A percentile compares a stretch with the other conserved stretches of the same genome.
These are phyloP conservation scores for Styela clava DNA, from an alignment of 23 tunicate genomes.

Conservation along the genomic window DNA sequence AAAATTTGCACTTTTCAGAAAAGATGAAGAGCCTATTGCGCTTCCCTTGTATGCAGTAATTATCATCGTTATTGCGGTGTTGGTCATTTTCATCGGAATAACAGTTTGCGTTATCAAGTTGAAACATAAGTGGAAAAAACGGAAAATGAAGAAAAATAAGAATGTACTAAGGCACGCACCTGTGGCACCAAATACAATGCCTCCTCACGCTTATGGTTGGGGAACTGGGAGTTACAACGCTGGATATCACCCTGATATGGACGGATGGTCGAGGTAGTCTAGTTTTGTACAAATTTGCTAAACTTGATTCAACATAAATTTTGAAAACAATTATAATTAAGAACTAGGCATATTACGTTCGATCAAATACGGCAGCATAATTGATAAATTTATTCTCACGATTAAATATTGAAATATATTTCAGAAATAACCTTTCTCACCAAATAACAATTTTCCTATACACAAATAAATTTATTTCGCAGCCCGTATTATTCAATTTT, in stretches of 20 bases:
- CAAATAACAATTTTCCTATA: no score
- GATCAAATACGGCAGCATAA: no score
- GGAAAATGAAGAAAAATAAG: conserved; percentile 56
- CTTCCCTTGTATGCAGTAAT: conserved; percentile 86
- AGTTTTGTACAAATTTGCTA: background rate
- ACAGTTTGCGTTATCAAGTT: conserved; percentile 48
- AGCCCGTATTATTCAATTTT: no score
- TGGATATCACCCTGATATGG: conserved; percentile 4
- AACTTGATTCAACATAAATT: background rate
- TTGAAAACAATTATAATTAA: background rate
- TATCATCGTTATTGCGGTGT: conserved; percentile 53
- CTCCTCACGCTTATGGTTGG: conserved; percentile 3
- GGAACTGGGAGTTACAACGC: conserved; percentile 9
- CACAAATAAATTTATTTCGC: no score
- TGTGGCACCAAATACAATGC: conserved; percentile 11
- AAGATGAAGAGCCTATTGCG: background rate
- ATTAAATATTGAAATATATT: no score
- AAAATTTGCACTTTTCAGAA: no score
- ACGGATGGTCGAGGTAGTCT: conserved; percentile 14
- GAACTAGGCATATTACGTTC: no score
- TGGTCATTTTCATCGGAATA: conserved; percentile 47
- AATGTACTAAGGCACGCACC: conserved; percentile 41
- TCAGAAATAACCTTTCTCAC: no score
- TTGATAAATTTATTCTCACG: no score
- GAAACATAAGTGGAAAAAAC: conserved; percentile 53